Base-by-base conservation (phyloP, 92 coral and sea anemone species). In the Galaxea fascicularis region DNA sequence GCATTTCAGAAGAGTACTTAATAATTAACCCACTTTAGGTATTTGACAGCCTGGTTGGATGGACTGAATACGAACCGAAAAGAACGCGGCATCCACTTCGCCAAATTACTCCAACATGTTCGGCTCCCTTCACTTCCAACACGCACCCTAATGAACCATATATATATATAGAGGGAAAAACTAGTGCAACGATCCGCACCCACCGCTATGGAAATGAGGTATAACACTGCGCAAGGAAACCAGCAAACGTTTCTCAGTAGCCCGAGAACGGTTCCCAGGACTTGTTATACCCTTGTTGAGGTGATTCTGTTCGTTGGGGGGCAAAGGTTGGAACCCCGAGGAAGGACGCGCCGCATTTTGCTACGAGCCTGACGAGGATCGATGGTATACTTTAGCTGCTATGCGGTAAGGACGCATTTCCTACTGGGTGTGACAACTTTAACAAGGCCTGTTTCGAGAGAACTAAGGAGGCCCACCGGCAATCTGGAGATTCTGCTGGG, bases 161-260 rank as follows among this genome's bases (percentile, higher is more conserved):
- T 94, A n/a, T n/a, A n/a, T n/a, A n/a, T n/a, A 17, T 93, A 92
- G 45, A 63, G 65, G 0, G 86, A 92, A 57, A 88, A 91, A 45
- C 85, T 94, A 6, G 93, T 94, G 3, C 93, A 92, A 77, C 89
- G 98, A 57, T 94, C 98, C n/a, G n/a, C n/a, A 11, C 98, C 98
- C 29, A 84, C 88, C 26, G 94, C 98, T 3, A 92, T 90, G 62
- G 98, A 94, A 63, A 74, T 94, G 80, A 68, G 91, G 1, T 94
- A 62, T 74, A 88, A 87, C 63, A 83, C 86, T 53, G 90, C 91
- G 21, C 86, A 80, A 45, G 79, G 82, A 6, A 82, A 69, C 10
- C 72, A 39, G 59, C 77, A 35, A 62, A 25, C 58, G 13, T 63
- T 94, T 16, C 69, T 92, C 49, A 82, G 62, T 51, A 90, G 85